Evolutionary conservation across 1,140 invertebrate species (phyloP).

Genomic region (Belonocnema kinseyi): DNA sequence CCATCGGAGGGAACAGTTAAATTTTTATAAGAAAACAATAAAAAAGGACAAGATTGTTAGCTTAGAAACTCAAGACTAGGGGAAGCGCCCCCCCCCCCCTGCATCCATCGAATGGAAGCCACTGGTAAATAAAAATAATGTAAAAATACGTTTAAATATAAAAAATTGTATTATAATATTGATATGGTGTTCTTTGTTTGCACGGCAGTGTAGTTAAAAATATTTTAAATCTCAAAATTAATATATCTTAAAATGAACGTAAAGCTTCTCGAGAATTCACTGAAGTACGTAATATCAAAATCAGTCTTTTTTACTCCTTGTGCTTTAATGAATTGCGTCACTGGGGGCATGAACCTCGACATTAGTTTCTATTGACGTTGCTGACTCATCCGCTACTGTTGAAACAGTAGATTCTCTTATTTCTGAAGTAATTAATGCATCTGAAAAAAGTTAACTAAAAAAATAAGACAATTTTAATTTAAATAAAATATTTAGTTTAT

Average conservation of each 20-base stretch:
- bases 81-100: too few relatives aligned
- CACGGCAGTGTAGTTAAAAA: too few relatives aligned
- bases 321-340: slow-evolving; percentile 21
- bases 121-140: too few relatives aligned
- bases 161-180: too few relatives aligned
- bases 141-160: too few relatives aligned
- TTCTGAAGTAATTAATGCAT: slow-evolving; percentile 50
- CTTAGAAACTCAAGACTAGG: too few relatives aligned
- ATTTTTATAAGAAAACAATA: too few relatives aligned
- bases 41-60: too few relatives aligned
- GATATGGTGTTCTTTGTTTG: too few relatives aligned
- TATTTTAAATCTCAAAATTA: too few relatives aligned
- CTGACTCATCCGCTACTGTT: slow-evolving; percentile 59
- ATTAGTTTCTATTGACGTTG: slow-evolving; percentile 54
- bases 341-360: slow-evolving; percentile 55
- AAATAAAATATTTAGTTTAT: slow-evolving; percentile 18
- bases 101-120: too few relatives aligned
- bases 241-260: not conserved
- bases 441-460: slow-evolving; percentile 49
- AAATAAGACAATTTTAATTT: slow-evolving; percentile 28
- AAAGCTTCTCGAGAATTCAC: slow-evolving; percentile 11
- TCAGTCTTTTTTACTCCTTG: slow-evolving; percentile 38
- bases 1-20: too few relatives aligned
- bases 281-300: slow-evolving; percentile 35
- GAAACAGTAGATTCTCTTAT: slow-evolving; percentile 62